Conservation (phyloP, 2,888 invertebrate species). For the Poecilus cupreus region DNA sequence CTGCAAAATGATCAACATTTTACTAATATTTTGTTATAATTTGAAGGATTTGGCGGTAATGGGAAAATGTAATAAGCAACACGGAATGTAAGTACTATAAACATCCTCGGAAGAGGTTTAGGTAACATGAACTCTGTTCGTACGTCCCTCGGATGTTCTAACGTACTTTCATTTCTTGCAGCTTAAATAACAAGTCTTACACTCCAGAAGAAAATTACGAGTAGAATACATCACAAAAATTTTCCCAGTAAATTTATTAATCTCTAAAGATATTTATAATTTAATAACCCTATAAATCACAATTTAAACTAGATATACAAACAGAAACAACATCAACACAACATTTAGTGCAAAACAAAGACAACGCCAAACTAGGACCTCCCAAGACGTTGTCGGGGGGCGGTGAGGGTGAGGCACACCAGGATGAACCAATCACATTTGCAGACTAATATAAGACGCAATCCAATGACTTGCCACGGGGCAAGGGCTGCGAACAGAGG, state of each 20-base stretch:
- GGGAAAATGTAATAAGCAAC: too few species aligned
- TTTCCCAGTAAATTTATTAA: not conserved
- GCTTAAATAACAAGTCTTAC: not conserved
- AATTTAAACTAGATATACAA: not conserved
- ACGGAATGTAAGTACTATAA: too few species aligned
- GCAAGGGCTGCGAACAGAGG: constrained; percentile 27
- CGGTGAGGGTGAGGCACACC: not conserved
- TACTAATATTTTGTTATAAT: too few species aligned
- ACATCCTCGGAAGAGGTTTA: too few species aligned
- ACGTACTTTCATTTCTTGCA: too few species aligned
- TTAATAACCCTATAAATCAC: not conserved
- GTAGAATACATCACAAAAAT: not conserved
- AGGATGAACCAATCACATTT: constrained; percentile 45
- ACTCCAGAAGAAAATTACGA: not conserved
- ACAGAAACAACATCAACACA: not conserved
- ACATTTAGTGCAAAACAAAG: not conserved
- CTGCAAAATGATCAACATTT: too few species aligned
- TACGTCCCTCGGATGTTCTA: too few species aligned
- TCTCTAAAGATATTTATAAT: not conserved
- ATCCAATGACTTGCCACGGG: not conserved
- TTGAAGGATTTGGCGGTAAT: too few species aligned
- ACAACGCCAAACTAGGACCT: not conserved
- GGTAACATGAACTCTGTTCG: too few species aligned
- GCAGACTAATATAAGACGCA: constrained; percentile 29
- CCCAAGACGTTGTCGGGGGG: not conserved